Evolutionary conservation across 2,888 invertebrate species (phyloP), one percentile per base, ranked within the genome.

Genomic region (Acleris literana): DNA sequence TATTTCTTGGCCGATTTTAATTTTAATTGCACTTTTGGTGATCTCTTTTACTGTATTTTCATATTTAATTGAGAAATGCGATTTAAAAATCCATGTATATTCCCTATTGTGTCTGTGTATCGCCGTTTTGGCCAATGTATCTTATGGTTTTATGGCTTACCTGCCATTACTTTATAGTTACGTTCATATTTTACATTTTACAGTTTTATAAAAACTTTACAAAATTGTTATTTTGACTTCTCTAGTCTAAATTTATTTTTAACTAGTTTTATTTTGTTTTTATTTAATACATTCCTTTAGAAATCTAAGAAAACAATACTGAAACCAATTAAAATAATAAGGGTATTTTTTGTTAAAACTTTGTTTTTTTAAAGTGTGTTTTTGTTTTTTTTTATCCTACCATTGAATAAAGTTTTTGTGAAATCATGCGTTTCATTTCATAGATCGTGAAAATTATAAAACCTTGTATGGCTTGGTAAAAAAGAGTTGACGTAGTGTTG

Each of bases 201-300:
- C 64, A 64, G 25, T 53, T 58, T 51, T 64, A 59, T 54, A 64
- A 52, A 25, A 52, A 18, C 25, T 58, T 18, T 49, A 17, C 13
- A n/a, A 18, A 20, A 29, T 16, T n/a, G 18, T 54, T 48, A 5
- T 39, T 39, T 46, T 33, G 25, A 11, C 43, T 59, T 18, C 43
- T 63, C 33, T 63, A 55, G 55, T 63, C 39, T 48, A 33, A 62
- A 55, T 63, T 55, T n/a, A 6, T 48, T 63, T 54, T 33, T 55
- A 13, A 7, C 4, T 33, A 46, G 20, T 17, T 57, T 44, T 44
- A 51, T 11, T 29, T 18, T 18, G 2, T 33, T 39, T 17, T 22
- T 33, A 9, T 33, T 18, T 13, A 17, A 20, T 49, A 46, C 48
- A 54, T 48, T 49, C 53, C 59, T 25, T 59, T 53, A 59, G 7